phyloP scores from a whole-genome alignment of 2,888 invertebrate species.

The Amblyjoppa proteus region DNA sequence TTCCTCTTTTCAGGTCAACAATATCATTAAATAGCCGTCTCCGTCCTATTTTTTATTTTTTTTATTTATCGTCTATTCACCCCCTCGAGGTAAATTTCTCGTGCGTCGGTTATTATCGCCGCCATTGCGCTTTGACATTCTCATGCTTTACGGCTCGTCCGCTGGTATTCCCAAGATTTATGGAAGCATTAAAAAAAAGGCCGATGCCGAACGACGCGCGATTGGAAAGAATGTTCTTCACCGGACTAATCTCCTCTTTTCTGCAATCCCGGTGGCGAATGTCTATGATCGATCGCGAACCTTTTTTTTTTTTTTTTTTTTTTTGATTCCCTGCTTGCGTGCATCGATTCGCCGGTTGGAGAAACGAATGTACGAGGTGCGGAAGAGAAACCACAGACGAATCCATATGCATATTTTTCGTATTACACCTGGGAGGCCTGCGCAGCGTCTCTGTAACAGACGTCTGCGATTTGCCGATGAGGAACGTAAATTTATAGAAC shows the following conservation, averaged over 20 bases:
- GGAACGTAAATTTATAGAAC: conserved; percentile 10
- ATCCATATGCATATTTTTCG: not conserved
- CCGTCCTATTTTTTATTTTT: not conserved
- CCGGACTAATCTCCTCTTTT: conserved; percentile 3
- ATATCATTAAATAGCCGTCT: conserved; percentile 28
- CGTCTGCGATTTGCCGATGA: conserved; percentile 47
- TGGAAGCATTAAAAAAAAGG: conserved; percentile 10
- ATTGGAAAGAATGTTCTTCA: conserved; percentile 1
- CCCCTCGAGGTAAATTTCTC: not conserved
- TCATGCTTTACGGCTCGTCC: not conserved
- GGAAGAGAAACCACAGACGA: not conserved
- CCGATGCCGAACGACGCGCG: not conserved
- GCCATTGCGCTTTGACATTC: not conserved
- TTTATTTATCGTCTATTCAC: conserved; percentile 12
- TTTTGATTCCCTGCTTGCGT: not conserved
- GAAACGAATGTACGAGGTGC: not conserved
- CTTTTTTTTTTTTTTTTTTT: not conserved
- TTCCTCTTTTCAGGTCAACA: conserved; percentile 41
- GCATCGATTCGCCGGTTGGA: not conserved
- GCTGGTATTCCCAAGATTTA: not conserved
- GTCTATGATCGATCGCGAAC: not conserved
- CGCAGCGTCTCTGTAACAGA: conserved; percentile 3
- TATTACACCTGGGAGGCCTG: conserved; percentile 43
- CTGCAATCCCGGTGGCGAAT: not conserved
- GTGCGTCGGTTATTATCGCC: not conserved